phyloP scores from a whole-genome alignment of 2,888 invertebrate species.

The Lysandra bellargus region DNA sequence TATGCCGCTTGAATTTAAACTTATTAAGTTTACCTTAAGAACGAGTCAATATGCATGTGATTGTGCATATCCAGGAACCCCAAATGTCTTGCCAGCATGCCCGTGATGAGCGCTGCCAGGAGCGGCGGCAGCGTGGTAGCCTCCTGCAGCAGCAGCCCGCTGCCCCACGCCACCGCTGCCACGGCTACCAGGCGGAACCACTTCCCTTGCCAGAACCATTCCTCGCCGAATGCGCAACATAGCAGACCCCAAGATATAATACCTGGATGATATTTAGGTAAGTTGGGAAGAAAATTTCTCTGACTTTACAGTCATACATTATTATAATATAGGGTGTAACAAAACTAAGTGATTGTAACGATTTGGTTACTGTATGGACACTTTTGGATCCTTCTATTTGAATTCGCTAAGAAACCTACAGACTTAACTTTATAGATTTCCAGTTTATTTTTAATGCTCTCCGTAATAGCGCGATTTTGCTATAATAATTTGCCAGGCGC shows the following conservation, averaged over 20 bases:
- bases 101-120: conserved; percentile 62
- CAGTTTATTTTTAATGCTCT: too few species aligned
- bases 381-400: too few species aligned
- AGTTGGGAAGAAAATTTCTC: background rate
- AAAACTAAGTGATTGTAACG: too few species aligned
- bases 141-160: conserved; percentile 55
- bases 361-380: too few species aligned
- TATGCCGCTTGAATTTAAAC: too few species aligned
- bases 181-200: conserved; percentile 61
- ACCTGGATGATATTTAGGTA: conserved; percentile 47
- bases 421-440: too few species aligned
- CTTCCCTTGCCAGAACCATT: conserved; percentile 61
- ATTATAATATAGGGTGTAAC: too few species aligned
- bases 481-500: too few species aligned
- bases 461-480: too few species aligned
- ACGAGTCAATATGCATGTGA: conserved; percentile 58
- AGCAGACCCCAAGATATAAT: conserved; percentile 60
- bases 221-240: conserved; percentile 60
- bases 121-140: conserved; percentile 62
- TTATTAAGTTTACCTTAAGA: conserved; percentile 57
- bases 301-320: too few species aligned
- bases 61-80: conserved; percentile 65
- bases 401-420: too few species aligned
- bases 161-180: conserved; percentile 58
- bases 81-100: conserved; percentile 63